phyloP scores from a whole-genome alignment of 2,113 vertebrate species.

The Cottus gobio region DNA sequence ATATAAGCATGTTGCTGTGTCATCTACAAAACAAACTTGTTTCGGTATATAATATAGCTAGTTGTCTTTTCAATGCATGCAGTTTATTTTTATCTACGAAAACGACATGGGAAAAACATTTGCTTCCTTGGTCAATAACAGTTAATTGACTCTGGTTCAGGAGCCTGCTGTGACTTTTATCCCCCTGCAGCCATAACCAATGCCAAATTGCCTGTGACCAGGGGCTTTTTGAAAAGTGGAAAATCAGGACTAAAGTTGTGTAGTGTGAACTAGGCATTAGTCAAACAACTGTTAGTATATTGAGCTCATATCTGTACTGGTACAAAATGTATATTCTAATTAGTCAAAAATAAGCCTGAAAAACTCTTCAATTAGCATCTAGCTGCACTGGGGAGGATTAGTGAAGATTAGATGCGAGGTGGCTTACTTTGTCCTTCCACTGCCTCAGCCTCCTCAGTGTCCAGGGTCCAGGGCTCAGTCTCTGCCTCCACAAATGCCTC shows the following conservation, averaged over 20 bases:
- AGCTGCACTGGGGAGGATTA: conserved; percentile 14
- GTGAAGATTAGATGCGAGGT: conserved; percentile 9
- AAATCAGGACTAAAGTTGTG: neutral
- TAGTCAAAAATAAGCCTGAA: neutral
- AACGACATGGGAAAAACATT: neutral
- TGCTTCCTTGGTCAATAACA: neutral
- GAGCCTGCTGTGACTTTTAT: neutral
- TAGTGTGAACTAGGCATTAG: neutral
- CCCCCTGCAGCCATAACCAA: neutral
- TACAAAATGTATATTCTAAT: neutral
- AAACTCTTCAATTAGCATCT: neutral
- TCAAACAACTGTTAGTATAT: neutral
- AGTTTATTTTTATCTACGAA: neutral
- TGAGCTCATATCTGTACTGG: neutral
- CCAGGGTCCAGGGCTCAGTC: conserved; percentile 37
- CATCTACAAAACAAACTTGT: neutral
- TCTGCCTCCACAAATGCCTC: conserved; percentile 39
- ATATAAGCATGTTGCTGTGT: neutral
- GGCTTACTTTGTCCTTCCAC: conserved; percentile 30
- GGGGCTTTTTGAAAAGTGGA: neutral
- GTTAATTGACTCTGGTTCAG: too few species aligned
- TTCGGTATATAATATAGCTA: neutral
- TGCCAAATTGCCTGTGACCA: neutral
- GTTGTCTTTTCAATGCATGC: neutral
- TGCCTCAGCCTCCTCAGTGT: conserved; percentile 20